A percentile compares a stretch with the other conserved stretches of the same genome.
phyloP scores from a whole-genome alignment of 2,888 invertebrate genomes.

The Antheraea assamensis region DNA sequence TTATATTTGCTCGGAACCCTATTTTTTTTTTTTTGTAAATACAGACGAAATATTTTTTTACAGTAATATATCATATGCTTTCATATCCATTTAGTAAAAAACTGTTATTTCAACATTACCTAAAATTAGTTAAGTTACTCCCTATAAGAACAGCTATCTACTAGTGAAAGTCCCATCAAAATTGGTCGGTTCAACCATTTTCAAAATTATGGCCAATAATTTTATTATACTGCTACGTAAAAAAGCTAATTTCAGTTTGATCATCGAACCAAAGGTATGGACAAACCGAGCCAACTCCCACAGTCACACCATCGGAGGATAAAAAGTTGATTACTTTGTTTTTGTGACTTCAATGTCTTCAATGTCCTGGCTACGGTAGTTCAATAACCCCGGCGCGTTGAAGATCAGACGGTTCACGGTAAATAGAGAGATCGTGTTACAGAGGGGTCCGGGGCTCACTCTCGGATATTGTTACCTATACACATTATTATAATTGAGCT shows the following conservation, averaged over 20 bases:
- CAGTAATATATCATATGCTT: too few relatives aligned
- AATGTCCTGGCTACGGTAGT: constrained; percentile 9
- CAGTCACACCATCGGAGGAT: neutral
- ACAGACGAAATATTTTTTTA: too few relatives aligned
- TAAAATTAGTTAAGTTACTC: too few relatives aligned
- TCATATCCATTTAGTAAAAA: too few relatives aligned
- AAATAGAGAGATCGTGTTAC: constrained; percentile 12
- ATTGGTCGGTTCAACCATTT: neutral
- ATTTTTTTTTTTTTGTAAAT: too few relatives aligned
- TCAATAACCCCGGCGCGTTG: constrained; percentile 11
- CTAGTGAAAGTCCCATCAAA: too few relatives aligned
- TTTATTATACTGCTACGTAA: neutral
- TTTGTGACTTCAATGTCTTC: neutral
- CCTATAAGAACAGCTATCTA: too few relatives aligned
- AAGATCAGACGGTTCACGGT: constrained; percentile 14
- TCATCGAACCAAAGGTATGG: neutral
- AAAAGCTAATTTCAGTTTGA: neutral
- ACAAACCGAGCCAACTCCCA: neutral
- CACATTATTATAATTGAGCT: constrained; percentile 8
- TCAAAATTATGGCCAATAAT: neutral
- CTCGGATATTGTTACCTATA: constrained; percentile 12
- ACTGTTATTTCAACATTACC: too few relatives aligned
- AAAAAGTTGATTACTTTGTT: constrained; percentile 12
- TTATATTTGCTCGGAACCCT: too few relatives aligned
- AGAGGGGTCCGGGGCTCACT: neutral